Percentiles rank a stretch among this genome's conserved stretches.
These are phyloP conservation scores for Elysia crispata DNA, from an alignment of 2,888 invertebrate species.

Conservation along the genomic window DNA sequence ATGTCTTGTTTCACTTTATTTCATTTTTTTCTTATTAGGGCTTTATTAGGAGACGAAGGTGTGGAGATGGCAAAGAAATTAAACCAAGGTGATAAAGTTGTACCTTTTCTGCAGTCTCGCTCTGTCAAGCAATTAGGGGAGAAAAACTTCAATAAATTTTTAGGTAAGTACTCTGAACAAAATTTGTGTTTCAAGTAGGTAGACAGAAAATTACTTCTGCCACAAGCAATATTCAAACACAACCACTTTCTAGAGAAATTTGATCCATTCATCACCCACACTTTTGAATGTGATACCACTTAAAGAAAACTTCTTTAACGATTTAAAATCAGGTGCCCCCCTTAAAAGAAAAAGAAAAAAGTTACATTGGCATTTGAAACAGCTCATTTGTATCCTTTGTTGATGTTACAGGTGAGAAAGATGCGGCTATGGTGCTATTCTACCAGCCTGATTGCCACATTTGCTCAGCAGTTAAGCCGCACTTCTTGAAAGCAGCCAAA, in stretches of 20 bases:
- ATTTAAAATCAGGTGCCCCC: too few relatives aligned
- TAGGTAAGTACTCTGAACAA: slow-evolving; percentile 72
- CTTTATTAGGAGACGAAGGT: slow-evolving; percentile 29
- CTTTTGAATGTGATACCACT: too few relatives aligned
- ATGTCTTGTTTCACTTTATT: background rate
- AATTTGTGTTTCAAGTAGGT: background rate
- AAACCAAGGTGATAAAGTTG: background rate
- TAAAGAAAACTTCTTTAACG: too few relatives aligned
- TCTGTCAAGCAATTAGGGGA: slow-evolving; percentile 87
- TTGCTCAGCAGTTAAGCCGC: slow-evolving; percentile 39
- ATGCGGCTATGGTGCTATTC: slow-evolving; percentile 37
- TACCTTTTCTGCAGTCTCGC: slow-evolving; percentile 23
- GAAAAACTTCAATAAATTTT: slow-evolving; percentile 84
- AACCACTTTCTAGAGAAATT: too few relatives aligned
- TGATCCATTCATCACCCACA: too few relatives aligned
- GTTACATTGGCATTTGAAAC: too few relatives aligned
- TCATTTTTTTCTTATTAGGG: background rate
- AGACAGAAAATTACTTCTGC: background rate
- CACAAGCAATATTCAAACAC: too few relatives aligned
- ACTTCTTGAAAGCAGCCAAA: slow-evolving; percentile 43
- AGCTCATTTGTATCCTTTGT: too few relatives aligned
- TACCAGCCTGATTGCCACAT: slow-evolving; percentile 36
- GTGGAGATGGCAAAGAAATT: slow-evolving; percentile 2
- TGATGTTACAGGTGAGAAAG: too few relatives aligned
- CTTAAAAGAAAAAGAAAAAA: too few relatives aligned